Evolutionary conservation across 2,113 vertebrate genomes (phyloP).

Genomic region (Paraplagusia blochii): DNA sequence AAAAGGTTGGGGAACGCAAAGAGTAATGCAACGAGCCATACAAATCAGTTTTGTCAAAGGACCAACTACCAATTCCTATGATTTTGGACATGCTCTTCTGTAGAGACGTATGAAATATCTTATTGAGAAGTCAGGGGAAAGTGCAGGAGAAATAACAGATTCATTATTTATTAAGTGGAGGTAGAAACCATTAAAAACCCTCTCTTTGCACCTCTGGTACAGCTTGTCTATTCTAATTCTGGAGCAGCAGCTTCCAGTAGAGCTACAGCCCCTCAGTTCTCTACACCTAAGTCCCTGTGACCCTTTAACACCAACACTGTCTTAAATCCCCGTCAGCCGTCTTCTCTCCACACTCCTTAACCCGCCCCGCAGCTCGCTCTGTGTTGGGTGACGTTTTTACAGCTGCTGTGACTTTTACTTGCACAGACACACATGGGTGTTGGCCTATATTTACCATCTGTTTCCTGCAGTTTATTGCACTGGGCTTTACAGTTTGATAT

Average conservation of each 20-base stretch:
- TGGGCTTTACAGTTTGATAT: slow-evolving; percentile 7
- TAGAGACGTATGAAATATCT: too few species aligned
- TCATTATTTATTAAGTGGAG: too few species aligned
- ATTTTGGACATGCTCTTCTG: too few species aligned
- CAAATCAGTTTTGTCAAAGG: too few species aligned
- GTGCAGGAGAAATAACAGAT: too few species aligned
- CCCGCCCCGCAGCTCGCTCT: not conserved
- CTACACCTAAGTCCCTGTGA: slow-evolving; percentile 42
- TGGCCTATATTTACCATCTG: slow-evolving; percentile 21
- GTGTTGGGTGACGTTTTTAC: slow-evolving; percentile 9
- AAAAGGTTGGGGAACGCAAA: too few species aligned
- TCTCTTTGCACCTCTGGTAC: not conserved
- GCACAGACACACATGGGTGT: not conserved
- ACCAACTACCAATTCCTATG: too few species aligned
- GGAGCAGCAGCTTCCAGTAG: too few species aligned
- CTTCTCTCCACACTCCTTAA: not conserved
- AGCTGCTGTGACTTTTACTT: slow-evolving; percentile 17
- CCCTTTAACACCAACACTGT: slow-evolving; percentile 49
- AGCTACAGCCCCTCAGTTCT: slow-evolving; percentile 22
- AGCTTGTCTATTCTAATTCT: too few species aligned
- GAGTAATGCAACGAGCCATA: too few species aligned
- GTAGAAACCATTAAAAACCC: too few species aligned
- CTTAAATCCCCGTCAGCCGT: slow-evolving; percentile 28
- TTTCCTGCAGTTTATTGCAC: slow-evolving; percentile 2
- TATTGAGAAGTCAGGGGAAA: too few species aligned